Percentiles rank a stretch among this genome's conserved stretches.
phyloP scores from a whole-genome alignment of 2,113 vertebrate genomes.

The Sterna hirundo region DNA sequence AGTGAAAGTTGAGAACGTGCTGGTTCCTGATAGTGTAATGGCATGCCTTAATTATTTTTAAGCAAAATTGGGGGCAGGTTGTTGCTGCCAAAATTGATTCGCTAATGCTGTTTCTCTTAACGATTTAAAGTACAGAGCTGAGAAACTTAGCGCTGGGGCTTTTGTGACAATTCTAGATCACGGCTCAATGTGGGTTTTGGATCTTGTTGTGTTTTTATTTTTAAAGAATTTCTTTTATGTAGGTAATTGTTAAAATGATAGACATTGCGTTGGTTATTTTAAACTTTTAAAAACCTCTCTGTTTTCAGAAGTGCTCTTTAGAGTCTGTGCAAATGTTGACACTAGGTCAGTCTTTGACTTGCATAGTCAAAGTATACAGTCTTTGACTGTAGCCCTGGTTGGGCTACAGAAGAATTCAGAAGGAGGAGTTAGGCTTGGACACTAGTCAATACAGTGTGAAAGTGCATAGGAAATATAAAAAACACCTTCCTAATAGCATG shows the following conservation, averaged over 20 bases:
- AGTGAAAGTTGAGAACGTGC: not conserved
- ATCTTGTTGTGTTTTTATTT: not conserved
- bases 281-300: not conserved
- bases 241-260: not conserved
- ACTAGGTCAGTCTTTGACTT: not conserved
- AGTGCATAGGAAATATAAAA: not conserved
- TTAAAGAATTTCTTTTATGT: not conserved
- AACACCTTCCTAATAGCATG: not conserved
- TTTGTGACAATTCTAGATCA: not conserved
- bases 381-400: too few species aligned
- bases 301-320: not conserved
- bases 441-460: not conserved
- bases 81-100: conserved; percentile 46
- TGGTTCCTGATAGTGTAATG: not conserved
- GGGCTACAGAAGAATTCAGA: not conserved
- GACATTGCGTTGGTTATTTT: not conserved
- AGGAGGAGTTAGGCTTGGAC: not conserved
- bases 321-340: not conserved
- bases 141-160: conserved; percentile 16
- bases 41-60: conserved; percentile 47
- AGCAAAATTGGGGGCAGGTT: conserved; percentile 42
- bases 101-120: conserved; percentile 34
- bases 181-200: not conserved
- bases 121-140: not conserved
- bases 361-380: too few species aligned